Percentiles rank a stretch among this genome's conserved stretches.
These are phyloP conservation scores for Cosmia trapezina DNA, from an alignment of 2,888 invertebrate species.

Conservation along the genomic window DNA sequence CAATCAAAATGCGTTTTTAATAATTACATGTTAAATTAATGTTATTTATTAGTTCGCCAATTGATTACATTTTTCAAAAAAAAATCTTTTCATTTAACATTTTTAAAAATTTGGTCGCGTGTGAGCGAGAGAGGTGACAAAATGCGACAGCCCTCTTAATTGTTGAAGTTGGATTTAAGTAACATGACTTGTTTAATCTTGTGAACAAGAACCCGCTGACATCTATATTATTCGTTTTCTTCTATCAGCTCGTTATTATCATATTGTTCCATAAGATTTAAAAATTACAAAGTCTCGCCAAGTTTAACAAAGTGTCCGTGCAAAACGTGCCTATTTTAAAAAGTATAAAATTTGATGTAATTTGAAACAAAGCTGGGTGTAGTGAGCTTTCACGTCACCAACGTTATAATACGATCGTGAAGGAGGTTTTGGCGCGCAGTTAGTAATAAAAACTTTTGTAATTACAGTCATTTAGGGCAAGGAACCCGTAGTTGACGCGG, in stretches of 20 bases:
- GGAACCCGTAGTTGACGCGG: constrained; percentile 85
- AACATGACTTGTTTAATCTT: neutral
- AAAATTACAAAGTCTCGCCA: constrained; percentile 15
- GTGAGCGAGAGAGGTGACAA: no score
- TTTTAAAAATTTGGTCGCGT: no score
- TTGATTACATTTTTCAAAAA: no score
- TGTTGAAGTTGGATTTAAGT: neutral
- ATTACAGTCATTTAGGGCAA: constrained; percentile 88
- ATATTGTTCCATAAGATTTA: constrained; percentile 1
- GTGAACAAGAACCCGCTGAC: neutral
- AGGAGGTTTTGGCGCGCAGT: constrained; percentile 86
- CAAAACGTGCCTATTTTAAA: constrained; percentile 50
- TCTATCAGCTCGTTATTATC: neutral
- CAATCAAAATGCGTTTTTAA: no score
- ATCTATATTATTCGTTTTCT: no score
- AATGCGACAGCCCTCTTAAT: no score
- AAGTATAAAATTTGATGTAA: constrained; percentile 70
- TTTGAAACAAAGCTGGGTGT: constrained; percentile 70
- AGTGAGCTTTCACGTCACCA: constrained; percentile 70
- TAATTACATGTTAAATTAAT: no score
- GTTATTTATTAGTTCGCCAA: no score
- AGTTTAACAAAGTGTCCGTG: constrained; percentile 17
- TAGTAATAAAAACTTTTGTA: constrained; percentile 90
- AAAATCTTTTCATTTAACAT: no score
- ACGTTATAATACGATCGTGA: constrained; percentile 76